Base-by-base conservation (phyloP, 2,888 invertebrate genomes). In the Leucoma salicis region DNA sequence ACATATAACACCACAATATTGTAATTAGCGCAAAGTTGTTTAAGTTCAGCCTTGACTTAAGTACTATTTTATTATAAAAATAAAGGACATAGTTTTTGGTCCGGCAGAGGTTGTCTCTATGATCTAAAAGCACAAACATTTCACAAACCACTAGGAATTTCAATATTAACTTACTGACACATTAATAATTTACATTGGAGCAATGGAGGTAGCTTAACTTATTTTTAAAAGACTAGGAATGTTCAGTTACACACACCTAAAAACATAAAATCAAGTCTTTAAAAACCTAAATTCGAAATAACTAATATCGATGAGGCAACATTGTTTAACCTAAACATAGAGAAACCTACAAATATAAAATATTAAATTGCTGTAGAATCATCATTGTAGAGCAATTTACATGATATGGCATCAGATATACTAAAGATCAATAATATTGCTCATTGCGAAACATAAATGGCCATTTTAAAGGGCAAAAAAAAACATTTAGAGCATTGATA, bases 221-320 rank as follows among this genome's bases (percentile, higher is more conserved):
- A 42, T 15, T 35, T 39, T 27, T 29, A 38, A 41, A 39, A 44
- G 51, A 50, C 56, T 57, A 59, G 60, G 42, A 37, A 42, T 35
- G 41, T 46, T 39, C 14, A 25, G 14, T 25, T 16, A 41, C 25
- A 38, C 24, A 25, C 12, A 33, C 37, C 24, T 35, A 39, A 6
- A 35, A 13, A 24, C 14, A 25, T 32, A 44, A 44, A 41, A 37
- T 36, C 13, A 39, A 25, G 14, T 24, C 29, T 29, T 27, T 16
- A 16, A n/a, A 11, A 31, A 39, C 16, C 16, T 29, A 24, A 38
- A 31, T 38, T 38, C 31, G 31, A 24, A 12, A 31, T 15, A 14
- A 15, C 7, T 21, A 35, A 27, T 27, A 27, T 35, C 14, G 27
- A 15, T 13, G 27, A 35, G 16, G 11, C n/a, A 35, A 21, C 6